A percentile compares a stretch with the other conserved stretches of the same genome.
Conservation (phyloP, 2,888 invertebrate species). For the Noctuana brunneofusca region DNA sequence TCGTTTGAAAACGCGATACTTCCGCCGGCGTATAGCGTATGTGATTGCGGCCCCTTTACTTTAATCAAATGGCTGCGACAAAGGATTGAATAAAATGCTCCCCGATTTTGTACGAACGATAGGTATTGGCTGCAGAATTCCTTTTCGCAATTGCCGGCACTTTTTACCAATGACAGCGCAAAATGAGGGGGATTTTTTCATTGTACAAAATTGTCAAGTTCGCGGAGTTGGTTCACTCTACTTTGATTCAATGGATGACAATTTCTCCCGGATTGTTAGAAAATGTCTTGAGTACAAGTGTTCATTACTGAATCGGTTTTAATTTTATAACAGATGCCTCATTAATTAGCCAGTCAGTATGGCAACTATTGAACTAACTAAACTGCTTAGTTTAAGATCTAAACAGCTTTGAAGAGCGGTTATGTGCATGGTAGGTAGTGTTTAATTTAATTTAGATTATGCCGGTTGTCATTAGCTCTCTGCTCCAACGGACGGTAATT, state of each 20-base stretch:
- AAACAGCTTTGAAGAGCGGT: slow-evolving; percentile 13
- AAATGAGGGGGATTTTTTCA: slow-evolving; percentile 53
- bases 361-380: slow-evolving; percentile 22
- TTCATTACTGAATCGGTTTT: slow-evolving; percentile 8
- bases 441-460: slow-evolving; percentile 43
- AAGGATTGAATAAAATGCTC: slow-evolving; percentile 79
- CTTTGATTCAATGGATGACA: slow-evolving; percentile 20
- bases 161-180: slow-evolving; percentile 58
- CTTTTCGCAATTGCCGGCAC: slow-evolving; percentile 66
- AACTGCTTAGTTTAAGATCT: slow-evolving; percentile 31
- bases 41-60: slow-evolving; percentile 78
- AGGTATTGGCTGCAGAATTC: slow-evolving; percentile 72
- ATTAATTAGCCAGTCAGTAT: slow-evolving; percentile 13
- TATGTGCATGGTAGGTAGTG: slow-evolving; percentile 21
- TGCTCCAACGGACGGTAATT: slow-evolving; percentile 48
- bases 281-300: background rate
- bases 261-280: slow-evolving; percentile 23
- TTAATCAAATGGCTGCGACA: slow-evolving; percentile 81
- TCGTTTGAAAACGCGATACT: slow-evolving; percentile 82
- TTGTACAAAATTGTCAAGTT: slow-evolving; percentile 39
- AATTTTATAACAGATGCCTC: background rate
- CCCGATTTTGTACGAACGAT: slow-evolving; percentile 74
- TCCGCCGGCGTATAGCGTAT: slow-evolving; percentile 71
- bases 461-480: slow-evolving; percentile 46
- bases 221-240: slow-evolving; percentile 33